Evolutionary conservation across 2,113 vertebrate species (phyloP).

Genomic region (Charina bottae): DNA sequence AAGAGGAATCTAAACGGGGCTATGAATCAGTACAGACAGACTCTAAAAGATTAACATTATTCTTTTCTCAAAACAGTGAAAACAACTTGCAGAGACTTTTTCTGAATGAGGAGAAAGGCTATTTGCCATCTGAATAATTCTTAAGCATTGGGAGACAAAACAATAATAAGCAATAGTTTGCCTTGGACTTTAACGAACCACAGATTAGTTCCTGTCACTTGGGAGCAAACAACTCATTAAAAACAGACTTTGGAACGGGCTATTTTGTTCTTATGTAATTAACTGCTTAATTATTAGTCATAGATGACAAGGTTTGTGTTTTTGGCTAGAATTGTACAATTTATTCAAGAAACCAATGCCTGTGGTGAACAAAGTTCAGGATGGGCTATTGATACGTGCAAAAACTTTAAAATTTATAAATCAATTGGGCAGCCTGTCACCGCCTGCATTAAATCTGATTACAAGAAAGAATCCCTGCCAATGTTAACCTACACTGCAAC

Average conservation of each 20-base stretch:
- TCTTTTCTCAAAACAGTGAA: neutral
- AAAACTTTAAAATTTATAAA: neutral
- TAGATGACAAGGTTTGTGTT: neutral
- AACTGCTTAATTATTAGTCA: conserved; percentile 58
- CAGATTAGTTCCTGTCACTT: conserved; percentile 33
- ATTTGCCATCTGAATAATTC: neutral
- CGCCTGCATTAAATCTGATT: neutral
- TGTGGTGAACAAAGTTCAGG: neutral
- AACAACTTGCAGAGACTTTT: neutral
- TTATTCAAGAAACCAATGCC: neutral
- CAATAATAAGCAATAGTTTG: neutral
- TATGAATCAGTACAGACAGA: neutral
- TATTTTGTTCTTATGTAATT: conserved; percentile 43
- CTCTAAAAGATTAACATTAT: neutral
- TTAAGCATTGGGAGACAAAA: fast-evolving
- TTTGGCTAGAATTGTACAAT: fast-evolving
- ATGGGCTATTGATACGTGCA: neutral
- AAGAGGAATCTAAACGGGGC: neutral
- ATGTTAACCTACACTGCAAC: neutral
- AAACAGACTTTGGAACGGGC: conserved; percentile 54
- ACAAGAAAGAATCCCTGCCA: neutral
- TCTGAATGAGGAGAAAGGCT: neutral
- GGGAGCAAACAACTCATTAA: conserved; percentile 55
- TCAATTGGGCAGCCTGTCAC: neutral
- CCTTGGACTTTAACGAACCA: conserved; percentile 49